Base-by-base conservation (phyloP, 2,113 vertebrate species). In the Tyrannus savana region DNA sequence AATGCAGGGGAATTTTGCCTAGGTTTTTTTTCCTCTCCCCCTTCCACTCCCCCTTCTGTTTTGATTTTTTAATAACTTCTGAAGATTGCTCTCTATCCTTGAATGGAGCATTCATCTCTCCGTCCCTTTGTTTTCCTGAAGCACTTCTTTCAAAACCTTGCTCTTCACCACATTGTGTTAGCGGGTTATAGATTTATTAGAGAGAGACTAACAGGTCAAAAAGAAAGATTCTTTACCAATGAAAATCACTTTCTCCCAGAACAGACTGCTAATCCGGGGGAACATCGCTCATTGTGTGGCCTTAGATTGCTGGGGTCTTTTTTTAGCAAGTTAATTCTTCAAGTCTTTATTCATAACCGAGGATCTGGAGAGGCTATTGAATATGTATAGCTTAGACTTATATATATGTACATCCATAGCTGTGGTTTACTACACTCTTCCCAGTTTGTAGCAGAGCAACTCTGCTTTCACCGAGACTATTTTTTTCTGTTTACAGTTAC, bases 111-210 rank as follows among this genome's bases (percentile, higher is more conserved):
- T 95, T 72, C 83, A 60, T 72, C n/a, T 60, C 42, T 87, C 59
- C 31, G 27, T 89, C 19, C 66, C 52, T 95, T 96, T 97, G 93
- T 97, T 93, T 96, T 95, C 82, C 87, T 88, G 80, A 96, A 83
- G 82, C 64, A 63, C 55, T 96, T 86, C 52, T 96, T 94, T 95
- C 75, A 90, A 49, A 71, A 11, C 30, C 46, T 88, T 92, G 56
- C 79, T 90, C 62, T 66, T 91, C 53, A 84, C 59, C 27, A 75
- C 92, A 80, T 87, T 96, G 47, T 96, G 96, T 63, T 64, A 94
- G 69, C 21, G 8, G 68, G 47, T 93, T 96, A 96, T 94, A 91
- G 90, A 96, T 96, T 97, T 97, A 90, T 96, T 93, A 96, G 55
- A 94, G 53, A 50, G 82, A 95, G 87, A 92, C 80, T 87, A 95